Conservation (phyloP, 2,888 invertebrate species). For the Poecilus cupreus region DNA sequence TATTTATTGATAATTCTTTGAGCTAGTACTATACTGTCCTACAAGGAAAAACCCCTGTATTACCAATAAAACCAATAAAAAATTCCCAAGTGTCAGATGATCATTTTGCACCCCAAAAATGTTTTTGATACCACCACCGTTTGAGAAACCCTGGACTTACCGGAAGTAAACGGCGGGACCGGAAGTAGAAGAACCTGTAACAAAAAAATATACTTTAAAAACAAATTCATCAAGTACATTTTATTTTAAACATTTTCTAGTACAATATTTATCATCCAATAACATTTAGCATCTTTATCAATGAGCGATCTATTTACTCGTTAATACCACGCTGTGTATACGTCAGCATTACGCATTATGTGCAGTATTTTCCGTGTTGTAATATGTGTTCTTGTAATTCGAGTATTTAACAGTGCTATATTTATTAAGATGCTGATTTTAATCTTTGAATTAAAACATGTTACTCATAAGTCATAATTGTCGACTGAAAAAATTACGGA, state of each 20-base stretch:
- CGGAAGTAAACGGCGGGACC: not conserved
- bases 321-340: too few relatives aligned
- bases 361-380: not conserved
- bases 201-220: too few relatives aligned
- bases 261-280: too few relatives aligned
- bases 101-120: too few relatives aligned
- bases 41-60: not conserved
- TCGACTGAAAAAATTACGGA: not conserved
- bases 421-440: not conserved
- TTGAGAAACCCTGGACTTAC: not conserved
- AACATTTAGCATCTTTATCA: too few relatives aligned
- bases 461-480: not conserved
- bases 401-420: not conserved
- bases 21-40: not conserved
- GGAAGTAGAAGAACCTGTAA: too few relatives aligned
- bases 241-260: too few relatives aligned
- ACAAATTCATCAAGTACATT: too few relatives aligned
- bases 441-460: not conserved
- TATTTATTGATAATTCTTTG: too few relatives aligned
- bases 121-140: not conserved
- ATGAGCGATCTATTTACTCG: too few relatives aligned
- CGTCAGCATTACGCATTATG: not conserved
- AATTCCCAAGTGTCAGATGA: slow-evolving; percentile 11
- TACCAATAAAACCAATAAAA: slow-evolving; percentile 27
- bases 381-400: not conserved